These are phyloP conservation scores for Lasioglossum leucozonium DNA, from an alignment of 2,888 invertebrate species.

Conservation along the genomic window DNA sequence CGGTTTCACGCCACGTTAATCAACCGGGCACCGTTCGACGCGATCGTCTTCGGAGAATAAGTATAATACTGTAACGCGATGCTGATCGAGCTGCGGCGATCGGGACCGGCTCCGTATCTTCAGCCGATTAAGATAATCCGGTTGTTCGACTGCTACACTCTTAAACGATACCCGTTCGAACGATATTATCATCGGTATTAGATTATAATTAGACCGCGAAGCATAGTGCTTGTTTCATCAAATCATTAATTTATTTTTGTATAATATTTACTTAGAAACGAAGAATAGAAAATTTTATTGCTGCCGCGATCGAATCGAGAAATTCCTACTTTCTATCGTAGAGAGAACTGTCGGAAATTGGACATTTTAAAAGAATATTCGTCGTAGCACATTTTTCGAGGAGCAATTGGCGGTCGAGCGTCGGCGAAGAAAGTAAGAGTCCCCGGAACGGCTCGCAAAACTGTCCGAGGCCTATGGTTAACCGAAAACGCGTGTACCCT, in stretches of 20 bases:
- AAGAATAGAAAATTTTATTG: neutral
- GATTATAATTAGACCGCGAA: too few relatives aligned
- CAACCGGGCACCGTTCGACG: neutral
- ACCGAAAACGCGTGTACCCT: conserved; percentile 13
- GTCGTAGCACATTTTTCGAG: neutral
- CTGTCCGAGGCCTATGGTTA: neutral
- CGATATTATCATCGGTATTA: neutral
- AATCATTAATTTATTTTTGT: too few relatives aligned
- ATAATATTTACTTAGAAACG: neutral
- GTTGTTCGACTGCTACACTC: neutral
- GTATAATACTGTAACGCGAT: conserved; percentile 1
- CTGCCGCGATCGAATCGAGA: too few relatives aligned
- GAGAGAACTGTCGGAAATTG: too few relatives aligned
- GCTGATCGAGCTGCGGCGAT: neutral
- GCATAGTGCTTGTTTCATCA: too few relatives aligned
- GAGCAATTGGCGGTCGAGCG: neutral
- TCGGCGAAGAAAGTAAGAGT: conserved; percentile 44
- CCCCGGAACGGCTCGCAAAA: neutral
- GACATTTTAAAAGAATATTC: neutral
- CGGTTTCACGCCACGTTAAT: conserved; percentile 12
- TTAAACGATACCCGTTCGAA: neutral
- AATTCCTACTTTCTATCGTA: neutral
- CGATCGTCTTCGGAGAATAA: conserved; percentile 7
- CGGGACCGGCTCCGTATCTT: neutral
- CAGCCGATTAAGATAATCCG: neutral